Percentiles rank a stretch among this genome's conserved stretches.
phyloP scores from a whole-genome alignment of 1,140 invertebrate genomes.

The Papilio glaucus region DNA sequence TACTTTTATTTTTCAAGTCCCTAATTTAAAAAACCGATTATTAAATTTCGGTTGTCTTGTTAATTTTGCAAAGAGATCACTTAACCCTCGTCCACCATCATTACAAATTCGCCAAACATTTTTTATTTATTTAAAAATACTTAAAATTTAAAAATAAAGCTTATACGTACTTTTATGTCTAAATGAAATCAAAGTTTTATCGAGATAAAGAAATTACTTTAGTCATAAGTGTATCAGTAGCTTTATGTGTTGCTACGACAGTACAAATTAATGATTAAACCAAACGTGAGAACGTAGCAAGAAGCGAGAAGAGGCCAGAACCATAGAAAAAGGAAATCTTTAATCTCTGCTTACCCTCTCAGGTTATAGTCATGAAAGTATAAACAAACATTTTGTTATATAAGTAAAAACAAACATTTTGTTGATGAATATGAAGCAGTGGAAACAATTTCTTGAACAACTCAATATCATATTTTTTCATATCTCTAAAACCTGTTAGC shows the following conservation, averaged over 20 bases:
- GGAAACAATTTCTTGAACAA: constrained; percentile 3
- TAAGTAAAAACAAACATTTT: background rate
- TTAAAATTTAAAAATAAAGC: background rate
- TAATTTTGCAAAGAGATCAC: constrained; percentile 34
- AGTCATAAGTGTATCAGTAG: background rate
- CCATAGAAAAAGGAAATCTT: background rate
- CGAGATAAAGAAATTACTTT: background rate
- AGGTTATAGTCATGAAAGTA: background rate
- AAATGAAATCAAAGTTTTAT: background rate
- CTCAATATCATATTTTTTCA: background rate
- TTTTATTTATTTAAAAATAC: background rate
- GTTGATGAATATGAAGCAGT: constrained; percentile 27
- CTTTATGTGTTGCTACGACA: background rate
- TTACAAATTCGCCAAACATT: background rate
- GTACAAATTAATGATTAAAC: too few relatives aligned
- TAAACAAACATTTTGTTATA: background rate
- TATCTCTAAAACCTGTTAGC: background rate
- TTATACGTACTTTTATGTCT: background rate
- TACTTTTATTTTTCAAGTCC: constrained; percentile 52
- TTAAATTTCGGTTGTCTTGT: constrained; percentile 47
- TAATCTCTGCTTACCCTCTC: background rate
- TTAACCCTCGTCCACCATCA: constrained; percentile 8
- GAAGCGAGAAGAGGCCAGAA: background rate
- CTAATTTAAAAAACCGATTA: constrained; percentile 45
- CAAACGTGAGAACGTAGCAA: too few relatives aligned